Conservation (phyloP, 1,140 invertebrate genomes). For the Calosoma granatense region DNA sequence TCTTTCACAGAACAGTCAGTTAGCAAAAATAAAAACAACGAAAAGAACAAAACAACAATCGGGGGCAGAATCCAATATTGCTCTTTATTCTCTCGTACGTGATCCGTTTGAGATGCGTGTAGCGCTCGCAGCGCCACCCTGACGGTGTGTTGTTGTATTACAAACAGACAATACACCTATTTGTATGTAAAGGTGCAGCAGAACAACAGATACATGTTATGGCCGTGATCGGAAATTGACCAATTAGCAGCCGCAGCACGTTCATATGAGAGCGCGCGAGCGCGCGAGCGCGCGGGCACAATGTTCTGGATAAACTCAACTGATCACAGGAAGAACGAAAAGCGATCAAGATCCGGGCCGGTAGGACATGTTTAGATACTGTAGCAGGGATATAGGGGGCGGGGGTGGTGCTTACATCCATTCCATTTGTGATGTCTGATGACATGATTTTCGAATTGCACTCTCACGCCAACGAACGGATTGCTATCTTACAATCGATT, state of each 20-base stretch:
- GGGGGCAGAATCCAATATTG: not conserved
- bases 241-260: constrained; percentile 21
- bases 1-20: no score
- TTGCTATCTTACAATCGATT: no score
- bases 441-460: no score
- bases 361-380: constrained; percentile 1
- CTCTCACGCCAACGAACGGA: no score
- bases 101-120: not conserved
- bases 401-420: no score
- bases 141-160: not conserved
- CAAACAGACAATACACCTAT: constrained; percentile 18
- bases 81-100: constrained; percentile 1
- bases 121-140: no score
- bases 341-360: not conserved
- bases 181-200: constrained; percentile 24
- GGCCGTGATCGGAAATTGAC: constrained; percentile 18
- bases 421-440: no score
- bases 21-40: not conserved
- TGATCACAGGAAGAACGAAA: not conserved
- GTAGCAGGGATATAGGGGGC: not conserved
- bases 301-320: constrained; percentile 8
- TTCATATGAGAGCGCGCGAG: constrained; percentile 10
- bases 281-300: constrained; percentile 12
- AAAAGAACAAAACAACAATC: not conserved
- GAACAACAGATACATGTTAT: constrained; percentile 23